Conservation (phyloP, 2,888 invertebrate species). For the Drosophila testacea region DNA sequence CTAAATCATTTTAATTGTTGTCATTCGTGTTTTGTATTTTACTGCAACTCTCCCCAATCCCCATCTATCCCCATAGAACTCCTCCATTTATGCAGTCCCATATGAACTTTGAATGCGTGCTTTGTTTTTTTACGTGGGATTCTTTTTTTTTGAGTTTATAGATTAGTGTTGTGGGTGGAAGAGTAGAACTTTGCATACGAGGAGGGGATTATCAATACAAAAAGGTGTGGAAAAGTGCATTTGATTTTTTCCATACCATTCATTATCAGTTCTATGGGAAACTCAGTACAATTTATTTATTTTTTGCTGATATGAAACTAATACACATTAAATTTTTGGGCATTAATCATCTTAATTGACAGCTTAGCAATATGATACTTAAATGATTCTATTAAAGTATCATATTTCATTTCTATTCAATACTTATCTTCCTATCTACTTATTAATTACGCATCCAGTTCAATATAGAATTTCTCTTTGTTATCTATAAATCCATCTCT, state of each 20-base stretch:
- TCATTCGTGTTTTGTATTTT: slow-evolving; percentile 71
- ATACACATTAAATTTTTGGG: neutral
- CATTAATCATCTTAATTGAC: neutral
- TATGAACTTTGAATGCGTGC: slow-evolving; percentile 43
- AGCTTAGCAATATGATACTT: neutral
- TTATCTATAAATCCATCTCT: no score
- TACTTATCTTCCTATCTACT: no score
- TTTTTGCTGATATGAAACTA: neutral
- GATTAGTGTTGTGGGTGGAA: slow-evolving; percentile 45
- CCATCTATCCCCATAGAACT: neutral
- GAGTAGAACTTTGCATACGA: slow-evolving; percentile 32
- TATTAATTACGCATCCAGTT: no score
- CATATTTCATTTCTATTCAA: neutral
- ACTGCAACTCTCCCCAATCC: slow-evolving; percentile 24
- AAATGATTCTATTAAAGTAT: slow-evolving; percentile 2
- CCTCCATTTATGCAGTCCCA: slow-evolving; percentile 8
- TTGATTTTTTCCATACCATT: neutral
- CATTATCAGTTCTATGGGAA: neutral
- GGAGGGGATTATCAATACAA: neutral
- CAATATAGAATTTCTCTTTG: no score
- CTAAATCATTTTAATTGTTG: slow-evolving; percentile 81
- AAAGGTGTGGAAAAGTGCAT: slow-evolving; percentile 7
- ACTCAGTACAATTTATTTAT: no score
- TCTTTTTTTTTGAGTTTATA: slow-evolving; percentile 34
- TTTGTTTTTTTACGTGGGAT: slow-evolving; percentile 52